These are phyloP conservation scores for Vanessa tameamea DNA, from an alignment of 1,140 invertebrate genomes.

Conservation along the genomic window DNA sequence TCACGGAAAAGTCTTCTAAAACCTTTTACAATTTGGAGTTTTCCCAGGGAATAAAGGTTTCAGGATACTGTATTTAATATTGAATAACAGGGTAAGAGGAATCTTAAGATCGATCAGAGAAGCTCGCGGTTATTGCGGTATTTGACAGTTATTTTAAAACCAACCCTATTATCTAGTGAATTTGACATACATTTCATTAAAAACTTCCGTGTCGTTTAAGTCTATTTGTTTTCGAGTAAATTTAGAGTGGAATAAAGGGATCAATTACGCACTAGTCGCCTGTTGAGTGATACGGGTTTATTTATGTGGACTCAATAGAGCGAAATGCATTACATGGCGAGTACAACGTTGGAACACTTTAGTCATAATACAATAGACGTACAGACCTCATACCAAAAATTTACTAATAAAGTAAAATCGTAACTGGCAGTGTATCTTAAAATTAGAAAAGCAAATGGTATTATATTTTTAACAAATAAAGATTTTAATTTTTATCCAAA, in stretches of 20 bases:
- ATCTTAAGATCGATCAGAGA: conserved; percentile 14
- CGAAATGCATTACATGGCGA: conserved; percentile 50
- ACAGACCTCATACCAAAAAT: neutral
- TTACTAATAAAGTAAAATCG: neutral
- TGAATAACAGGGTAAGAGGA: conserved; percentile 18
- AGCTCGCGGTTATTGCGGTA: conserved; percentile 15
- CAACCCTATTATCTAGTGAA: conserved; percentile 3
- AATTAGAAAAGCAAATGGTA: no score
- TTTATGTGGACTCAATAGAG: conserved; percentile 51
- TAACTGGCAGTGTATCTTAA: no score
- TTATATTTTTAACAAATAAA: no score
- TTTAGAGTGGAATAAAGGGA: conserved; percentile 45
- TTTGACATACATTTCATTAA: conserved; percentile 6
- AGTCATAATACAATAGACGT: neutral
- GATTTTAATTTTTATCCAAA: no score
- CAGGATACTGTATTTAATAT: conserved; percentile 19
- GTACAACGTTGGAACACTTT: conserved; percentile 32
- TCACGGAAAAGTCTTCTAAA: neutral
- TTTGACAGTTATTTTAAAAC: conserved; percentile 6
- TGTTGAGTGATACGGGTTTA: conserved; percentile 58
- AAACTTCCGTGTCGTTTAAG: neutral
- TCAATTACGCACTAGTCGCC: conserved; percentile 55
- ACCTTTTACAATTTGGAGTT: neutral
- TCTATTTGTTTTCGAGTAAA: conserved; percentile 18
- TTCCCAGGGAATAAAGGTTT: conserved; percentile 7